phyloP scores from a whole-genome alignment of 2,797 vertebrate species.

The Anabacerthia variegaticeps region DNA sequence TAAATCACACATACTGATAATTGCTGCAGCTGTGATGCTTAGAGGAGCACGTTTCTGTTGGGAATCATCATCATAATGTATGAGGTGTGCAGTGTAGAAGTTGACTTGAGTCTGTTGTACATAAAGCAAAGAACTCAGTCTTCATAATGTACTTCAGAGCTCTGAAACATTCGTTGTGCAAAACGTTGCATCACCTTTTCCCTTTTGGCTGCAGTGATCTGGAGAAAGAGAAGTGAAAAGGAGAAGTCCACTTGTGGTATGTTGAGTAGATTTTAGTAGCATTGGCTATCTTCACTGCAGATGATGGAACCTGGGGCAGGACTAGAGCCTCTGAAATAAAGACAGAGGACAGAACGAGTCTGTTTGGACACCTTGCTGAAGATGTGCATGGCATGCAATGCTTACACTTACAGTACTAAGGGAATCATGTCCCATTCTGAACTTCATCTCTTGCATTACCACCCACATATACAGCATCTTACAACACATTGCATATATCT shows the following conservation, averaged over 20 bases:
- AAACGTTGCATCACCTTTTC: not conserved
- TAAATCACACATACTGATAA: not conserved
- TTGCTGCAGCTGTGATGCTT: not conserved
- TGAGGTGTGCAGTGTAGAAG: not conserved
- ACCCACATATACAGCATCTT: fast-evolving
- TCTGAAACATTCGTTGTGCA: not conserved
- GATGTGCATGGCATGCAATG: fast-evolving
- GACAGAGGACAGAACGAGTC: not conserved
- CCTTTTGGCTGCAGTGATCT: not conserved
- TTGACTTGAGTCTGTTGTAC: not conserved
- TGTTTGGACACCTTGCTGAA: not conserved
- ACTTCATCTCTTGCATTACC: not conserved
- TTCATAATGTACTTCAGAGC: not conserved
- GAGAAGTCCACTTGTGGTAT: not conserved
- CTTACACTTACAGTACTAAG: not conserved
- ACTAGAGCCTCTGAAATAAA: not conserved
- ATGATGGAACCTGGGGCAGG: not conserved
- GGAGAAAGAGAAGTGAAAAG: not conserved
- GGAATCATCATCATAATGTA: not conserved
- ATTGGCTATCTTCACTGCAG: not conserved
- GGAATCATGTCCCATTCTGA: not conserved
- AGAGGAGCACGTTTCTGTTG: not conserved
- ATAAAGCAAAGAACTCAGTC: not conserved
- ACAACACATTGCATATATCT: not conserved
- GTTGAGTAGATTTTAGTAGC: not conserved